A percentile compares a stretch with the other conserved stretches of the same genome.
Conservation (phyloP, 2,797 vertebrate genomes). For the Lycodopsis pacificus region DNA sequence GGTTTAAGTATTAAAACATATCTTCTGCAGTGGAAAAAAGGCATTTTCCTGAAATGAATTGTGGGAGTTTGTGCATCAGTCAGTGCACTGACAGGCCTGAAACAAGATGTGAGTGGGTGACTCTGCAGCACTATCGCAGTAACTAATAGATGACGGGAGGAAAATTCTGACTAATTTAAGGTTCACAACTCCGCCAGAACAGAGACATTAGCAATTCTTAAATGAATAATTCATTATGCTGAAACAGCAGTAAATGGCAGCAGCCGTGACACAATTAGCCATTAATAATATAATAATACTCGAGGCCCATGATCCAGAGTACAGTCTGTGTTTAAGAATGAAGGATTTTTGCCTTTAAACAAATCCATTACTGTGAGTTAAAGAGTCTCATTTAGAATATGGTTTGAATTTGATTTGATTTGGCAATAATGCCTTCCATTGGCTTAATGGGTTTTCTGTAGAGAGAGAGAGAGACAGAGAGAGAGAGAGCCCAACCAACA, state of each 20-base stretch:
- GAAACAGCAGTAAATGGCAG: conserved; percentile 69
- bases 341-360: conserved; percentile 1
- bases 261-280: conserved; percentile 67
- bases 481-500: too few species aligned
- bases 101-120: conserved; percentile 32
- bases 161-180: conserved; percentile 55
- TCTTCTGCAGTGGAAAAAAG: conserved; percentile 6
- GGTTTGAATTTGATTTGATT: conserved; percentile 17
- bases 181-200: conserved; percentile 60
- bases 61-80: conserved; percentile 32
- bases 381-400: conserved; percentile 1
- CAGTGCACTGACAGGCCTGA: conserved; percentile 27
- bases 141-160: conserved; percentile 30
- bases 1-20: conserved; percentile 9
- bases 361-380: not conserved
- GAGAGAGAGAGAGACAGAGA: too few species aligned
- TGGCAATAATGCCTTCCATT: conserved; percentile 3
- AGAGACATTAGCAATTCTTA: conserved; percentile 69
- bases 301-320: conserved; percentile 20
- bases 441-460: not conserved
- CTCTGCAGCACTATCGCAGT: conserved; percentile 16
- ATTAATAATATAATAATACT: conserved; percentile 58
- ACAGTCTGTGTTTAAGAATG: conserved; percentile 20
- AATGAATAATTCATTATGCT: conserved; percentile 72
- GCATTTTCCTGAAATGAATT: conserved; percentile 8